Percentiles rank a stretch among this genome's conserved stretches.
Conservation (phyloP, 2,113 vertebrate genomes). For the Toxostoma redivivum region DNA sequence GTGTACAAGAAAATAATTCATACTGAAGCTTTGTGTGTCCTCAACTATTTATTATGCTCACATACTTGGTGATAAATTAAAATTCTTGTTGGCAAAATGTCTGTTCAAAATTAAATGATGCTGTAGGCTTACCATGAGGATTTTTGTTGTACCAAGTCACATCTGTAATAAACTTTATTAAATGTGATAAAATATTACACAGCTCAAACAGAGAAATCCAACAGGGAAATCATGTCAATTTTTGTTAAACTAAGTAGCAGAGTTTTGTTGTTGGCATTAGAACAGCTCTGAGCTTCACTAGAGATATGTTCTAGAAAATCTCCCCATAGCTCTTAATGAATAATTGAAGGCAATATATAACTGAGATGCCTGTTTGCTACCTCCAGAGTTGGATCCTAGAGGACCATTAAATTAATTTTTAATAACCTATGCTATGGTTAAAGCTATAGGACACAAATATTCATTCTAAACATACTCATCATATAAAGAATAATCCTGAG, state of each 20-base stretch:
- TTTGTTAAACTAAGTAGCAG: constrained; percentile 24
- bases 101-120: background rate
- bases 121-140: background rate
- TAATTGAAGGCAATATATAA: constrained; percentile 50
- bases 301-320: constrained; percentile 17
- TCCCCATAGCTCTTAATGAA: constrained; percentile 26
- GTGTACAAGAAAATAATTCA: background rate
- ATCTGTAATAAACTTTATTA: constrained; percentile 34
- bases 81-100: background rate
- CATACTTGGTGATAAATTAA: background rate
- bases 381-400: constrained; percentile 19
- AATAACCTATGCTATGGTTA: constrained; percentile 16
- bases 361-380: background rate
- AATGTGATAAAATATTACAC: background rate
- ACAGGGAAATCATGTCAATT: constrained; percentile 5
- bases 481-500: background rate
- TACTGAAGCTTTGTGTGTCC: background rate
- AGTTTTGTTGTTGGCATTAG: background rate
- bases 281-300: background rate
- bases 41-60: background rate
- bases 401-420: constrained; percentile 58
- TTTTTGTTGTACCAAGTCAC: background rate
- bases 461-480: background rate
- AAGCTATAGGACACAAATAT: background rate
- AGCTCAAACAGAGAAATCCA: constrained; percentile 7